Evolutionary conservation across 23 tunicate genomes (phyloP).

Genomic region (Trididemnum clinides): DNA sequence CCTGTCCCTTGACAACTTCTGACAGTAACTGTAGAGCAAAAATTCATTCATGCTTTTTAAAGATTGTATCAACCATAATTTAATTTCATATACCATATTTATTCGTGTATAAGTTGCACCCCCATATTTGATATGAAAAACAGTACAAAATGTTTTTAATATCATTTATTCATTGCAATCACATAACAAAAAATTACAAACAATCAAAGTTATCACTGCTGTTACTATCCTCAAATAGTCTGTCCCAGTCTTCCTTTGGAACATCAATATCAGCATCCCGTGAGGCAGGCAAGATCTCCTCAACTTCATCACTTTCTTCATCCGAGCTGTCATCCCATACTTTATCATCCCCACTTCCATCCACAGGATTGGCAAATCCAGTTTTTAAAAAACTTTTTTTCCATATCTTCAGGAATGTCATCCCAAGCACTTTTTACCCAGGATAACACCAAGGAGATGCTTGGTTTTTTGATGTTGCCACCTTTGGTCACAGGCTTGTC

Average conservation of each 20-base stretch:
- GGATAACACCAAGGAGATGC: too few species aligned
- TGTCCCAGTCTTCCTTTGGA: not conserved
- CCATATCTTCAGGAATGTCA: constrained; percentile 16
- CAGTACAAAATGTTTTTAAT: not conserved
- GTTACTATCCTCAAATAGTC: not conserved
- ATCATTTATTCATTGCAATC: not conserved
- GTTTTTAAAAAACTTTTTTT: constrained; percentile 2
- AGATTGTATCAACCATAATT: too few species aligned
- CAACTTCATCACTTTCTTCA: not conserved
- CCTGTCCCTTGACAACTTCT: too few species aligned
- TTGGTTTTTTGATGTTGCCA: constrained; percentile 1
- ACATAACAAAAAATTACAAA: not conserved
- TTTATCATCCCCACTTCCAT: too few species aligned
- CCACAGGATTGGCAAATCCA: too few species aligned
- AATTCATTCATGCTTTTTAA: too few species aligned
- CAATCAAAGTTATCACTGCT: not conserved
- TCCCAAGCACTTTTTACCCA: too few species aligned
- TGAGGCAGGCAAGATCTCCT: not conserved
- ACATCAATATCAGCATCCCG: not conserved
- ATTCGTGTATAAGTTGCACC: too few species aligned
- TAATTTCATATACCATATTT: too few species aligned
- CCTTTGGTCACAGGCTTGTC: constrained; percentile 15
- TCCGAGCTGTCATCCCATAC: not conserved
- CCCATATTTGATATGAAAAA: too few species aligned
- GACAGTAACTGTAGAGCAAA: too few species aligned